Percentiles rank a stretch among this genome's conserved stretches.
Evolutionary conservation across 2,888 invertebrate genomes (phyloP).

Genomic region (Scrobipalpa atriplicella): DNA sequence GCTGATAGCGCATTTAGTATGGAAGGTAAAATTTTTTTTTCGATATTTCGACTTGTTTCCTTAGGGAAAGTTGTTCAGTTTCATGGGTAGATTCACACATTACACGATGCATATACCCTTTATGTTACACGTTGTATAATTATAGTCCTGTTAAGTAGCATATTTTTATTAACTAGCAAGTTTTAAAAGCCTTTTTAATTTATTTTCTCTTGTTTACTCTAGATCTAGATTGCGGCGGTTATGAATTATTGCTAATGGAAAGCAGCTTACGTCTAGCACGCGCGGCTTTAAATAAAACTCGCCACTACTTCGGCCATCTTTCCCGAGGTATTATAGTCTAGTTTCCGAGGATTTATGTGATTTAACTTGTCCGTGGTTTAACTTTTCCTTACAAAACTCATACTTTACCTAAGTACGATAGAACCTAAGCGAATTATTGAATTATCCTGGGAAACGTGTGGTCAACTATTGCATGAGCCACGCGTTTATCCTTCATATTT

Average conservation of each 20-base stretch:
- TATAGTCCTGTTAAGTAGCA: no score
- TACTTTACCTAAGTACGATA: not conserved
- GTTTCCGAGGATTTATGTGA: slow-evolving; percentile 32
- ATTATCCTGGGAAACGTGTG: no score
- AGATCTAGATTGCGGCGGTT: slow-evolving; percentile 59
- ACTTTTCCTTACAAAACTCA: not conserved
- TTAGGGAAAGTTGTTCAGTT: no score
- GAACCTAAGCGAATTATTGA: no score
- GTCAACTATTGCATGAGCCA: no score
- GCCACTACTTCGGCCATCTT: slow-evolving; percentile 2
- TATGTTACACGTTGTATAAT: no score
- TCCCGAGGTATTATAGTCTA: slow-evolving; percentile 24
- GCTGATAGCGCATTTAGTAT: no score
- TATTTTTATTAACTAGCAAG: slow-evolving; percentile 25
- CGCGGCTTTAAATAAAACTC: slow-evolving; percentile 19
- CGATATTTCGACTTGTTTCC: no score
- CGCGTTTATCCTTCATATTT: no score
- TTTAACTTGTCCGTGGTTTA: not conserved
- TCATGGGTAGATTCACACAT: no score
- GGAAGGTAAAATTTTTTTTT: no score
- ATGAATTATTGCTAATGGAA: slow-evolving; percentile 61
- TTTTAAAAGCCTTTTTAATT: slow-evolving; percentile 46
- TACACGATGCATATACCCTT: no score
- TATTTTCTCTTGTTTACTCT: slow-evolving; percentile 71
- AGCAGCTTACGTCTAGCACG: slow-evolving; percentile 36